A percentile compares a stretch with the other conserved stretches of the same genome.
Conservation (phyloP, 2,888 invertebrate species). For the Sussaba pulchella region DNA sequence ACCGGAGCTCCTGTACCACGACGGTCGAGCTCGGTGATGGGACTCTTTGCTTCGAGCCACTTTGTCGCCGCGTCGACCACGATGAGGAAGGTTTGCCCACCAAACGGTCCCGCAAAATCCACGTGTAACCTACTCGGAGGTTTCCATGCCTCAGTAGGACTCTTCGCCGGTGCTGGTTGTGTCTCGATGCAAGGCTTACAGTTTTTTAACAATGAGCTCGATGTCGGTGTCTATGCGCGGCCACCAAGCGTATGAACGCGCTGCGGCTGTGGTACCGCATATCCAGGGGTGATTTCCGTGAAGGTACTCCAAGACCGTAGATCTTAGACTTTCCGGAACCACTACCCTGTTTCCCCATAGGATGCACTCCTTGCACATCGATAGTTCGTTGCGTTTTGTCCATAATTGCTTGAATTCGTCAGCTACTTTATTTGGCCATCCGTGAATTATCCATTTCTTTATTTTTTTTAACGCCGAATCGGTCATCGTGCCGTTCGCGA, state of each 20-base stretch:
- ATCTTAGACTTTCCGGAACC: neutral
- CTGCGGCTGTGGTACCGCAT: conserved; percentile 63
- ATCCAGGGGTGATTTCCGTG: conserved; percentile 24
- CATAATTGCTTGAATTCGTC: conserved; percentile 11
- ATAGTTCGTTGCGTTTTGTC: conserved; percentile 8
- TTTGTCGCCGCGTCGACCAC: conserved; percentile 69
- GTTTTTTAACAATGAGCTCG: neutral
- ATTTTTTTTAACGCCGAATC: conserved; percentile 3
- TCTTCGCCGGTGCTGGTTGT: neutral
- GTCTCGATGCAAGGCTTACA: neutral
- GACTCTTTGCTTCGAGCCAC: conserved; percentile 67
- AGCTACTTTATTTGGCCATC: conserved; percentile 37
- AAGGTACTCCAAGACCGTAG: conserved; percentile 5
- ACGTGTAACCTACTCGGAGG: conserved; percentile 54
- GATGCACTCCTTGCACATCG: conserved; percentile 17
- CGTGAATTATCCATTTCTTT: conserved; percentile 38
- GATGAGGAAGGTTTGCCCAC: conserved; percentile 65
- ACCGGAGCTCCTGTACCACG: conserved; percentile 61
- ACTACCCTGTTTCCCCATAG: conserved; percentile 39
- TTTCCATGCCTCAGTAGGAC: neutral
- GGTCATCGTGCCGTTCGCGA: neutral
- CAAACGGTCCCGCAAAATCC: conserved; percentile 68
- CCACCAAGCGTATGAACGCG: conserved; percentile 10
- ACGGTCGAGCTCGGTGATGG: conserved; percentile 48
- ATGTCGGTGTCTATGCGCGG: conserved; percentile 1